Conservation (phyloP, 1,140 invertebrate genomes). For the Aphidius gifuensis region DNA sequence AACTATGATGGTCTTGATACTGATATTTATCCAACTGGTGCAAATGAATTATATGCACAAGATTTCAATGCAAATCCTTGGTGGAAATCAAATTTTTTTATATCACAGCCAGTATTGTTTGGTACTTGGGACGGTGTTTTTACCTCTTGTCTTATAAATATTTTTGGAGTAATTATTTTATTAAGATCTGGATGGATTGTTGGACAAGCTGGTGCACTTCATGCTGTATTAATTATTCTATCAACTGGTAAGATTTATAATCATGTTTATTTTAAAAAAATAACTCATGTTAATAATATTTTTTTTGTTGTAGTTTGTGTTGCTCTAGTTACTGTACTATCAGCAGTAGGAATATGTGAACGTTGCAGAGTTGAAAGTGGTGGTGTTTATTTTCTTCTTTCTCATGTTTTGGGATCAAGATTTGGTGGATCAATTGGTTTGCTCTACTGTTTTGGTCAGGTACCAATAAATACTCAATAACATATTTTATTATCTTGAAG, state of each 20-base stretch:
- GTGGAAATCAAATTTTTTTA: slow-evolving; percentile 92
- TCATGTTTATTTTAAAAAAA: slow-evolving; percentile 24
- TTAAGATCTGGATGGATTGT: slow-evolving; percentile 96
- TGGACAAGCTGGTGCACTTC: slow-evolving; percentile 86
- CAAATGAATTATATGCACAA: slow-evolving; percentile 85
- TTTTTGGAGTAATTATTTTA: slow-evolving; percentile 96
- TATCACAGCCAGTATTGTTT: slow-evolving; percentile 90
- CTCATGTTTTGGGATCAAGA: slow-evolving; percentile 88
- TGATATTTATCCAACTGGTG: slow-evolving; percentile 76
- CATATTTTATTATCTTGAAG: slow-evolving; percentile 7
- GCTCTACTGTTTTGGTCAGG: slow-evolving; percentile 94
- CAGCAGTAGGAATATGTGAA: slow-evolving; percentile 94
- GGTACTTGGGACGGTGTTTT: slow-evolving; percentile 98
- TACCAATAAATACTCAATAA: slow-evolving; percentile 51
- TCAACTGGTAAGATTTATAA: slow-evolving; percentile 65
- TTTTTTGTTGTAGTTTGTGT: slow-evolving; percentile 66
- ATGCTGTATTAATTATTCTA: slow-evolving; percentile 84
- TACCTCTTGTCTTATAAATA: slow-evolving; percentile 91
- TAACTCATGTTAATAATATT: background rate
- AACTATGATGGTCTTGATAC: slow-evolving; percentile 71
- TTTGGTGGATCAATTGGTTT: slow-evolving; percentile 89
- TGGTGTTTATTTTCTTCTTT: slow-evolving; percentile 91
- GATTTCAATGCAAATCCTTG: slow-evolving; percentile 80
- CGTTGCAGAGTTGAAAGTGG: slow-evolving; percentile 90
- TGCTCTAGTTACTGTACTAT: slow-evolving; percentile 85